phyloP scores from a whole-genome alignment of 1,140 invertebrate species.

The Anastrepha obliqua region DNA sequence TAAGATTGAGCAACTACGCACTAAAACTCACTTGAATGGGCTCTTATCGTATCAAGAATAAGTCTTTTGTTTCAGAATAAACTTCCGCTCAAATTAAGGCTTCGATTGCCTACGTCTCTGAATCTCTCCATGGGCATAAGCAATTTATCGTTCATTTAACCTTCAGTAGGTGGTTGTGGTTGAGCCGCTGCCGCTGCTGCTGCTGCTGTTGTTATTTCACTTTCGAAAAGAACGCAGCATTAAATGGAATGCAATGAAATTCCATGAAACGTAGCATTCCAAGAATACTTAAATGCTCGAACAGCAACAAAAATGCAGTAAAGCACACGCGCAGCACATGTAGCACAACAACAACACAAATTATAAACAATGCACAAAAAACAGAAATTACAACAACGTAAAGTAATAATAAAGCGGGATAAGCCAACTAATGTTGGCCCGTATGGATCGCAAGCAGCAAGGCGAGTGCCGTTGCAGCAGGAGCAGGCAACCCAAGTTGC shows the following conservation, averaged over 20 bases:
- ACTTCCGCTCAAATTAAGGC: no score
- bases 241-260: slow-evolving; percentile 1
- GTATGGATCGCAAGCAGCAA: not conserved
- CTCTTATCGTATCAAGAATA: not conserved
- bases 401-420: slow-evolving; percentile 13
- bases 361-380: not conserved
- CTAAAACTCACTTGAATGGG: no score
- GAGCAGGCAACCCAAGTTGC: not conserved
- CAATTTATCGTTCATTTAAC: slow-evolving; percentile 2
- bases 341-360: not conserved
- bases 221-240: not conserved
- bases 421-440: not conserved
- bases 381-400: not conserved
- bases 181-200: not conserved
- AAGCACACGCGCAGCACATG: not conserved
- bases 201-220: slow-evolving; percentile 13
- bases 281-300: not conserved
- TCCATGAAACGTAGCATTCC: slow-evolving; percentile 14
- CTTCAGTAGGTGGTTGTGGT: not conserved
- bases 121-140: not conserved
- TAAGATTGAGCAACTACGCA: no score
- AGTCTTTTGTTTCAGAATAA: slow-evolving; percentile 62
- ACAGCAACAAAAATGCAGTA: slow-evolving; percentile 15
- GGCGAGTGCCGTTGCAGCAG: not conserved
- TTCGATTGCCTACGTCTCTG: not conserved